A percentile compares a stretch with the other conserved stretches of the same genome.
Conservation (phyloP, 2,888 invertebrate genomes). For the Nemurella pictetii region DNA sequence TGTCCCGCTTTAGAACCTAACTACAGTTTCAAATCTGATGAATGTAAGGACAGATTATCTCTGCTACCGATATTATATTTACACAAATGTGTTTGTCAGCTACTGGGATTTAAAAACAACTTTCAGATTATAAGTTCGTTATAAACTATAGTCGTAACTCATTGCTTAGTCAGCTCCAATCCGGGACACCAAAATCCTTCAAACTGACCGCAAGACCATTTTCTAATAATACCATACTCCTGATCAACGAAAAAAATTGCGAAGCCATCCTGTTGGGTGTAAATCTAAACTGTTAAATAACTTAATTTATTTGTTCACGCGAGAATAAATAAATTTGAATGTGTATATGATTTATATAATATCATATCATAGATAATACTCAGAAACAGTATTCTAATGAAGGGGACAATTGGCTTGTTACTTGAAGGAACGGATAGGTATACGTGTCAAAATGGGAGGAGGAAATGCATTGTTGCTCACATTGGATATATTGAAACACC, state of each 20-base stretch:
- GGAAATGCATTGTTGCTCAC: neutral
- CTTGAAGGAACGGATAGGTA: neutral
- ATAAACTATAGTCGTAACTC: neutral
- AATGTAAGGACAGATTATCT: neutral
- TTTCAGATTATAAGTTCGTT: neutral
- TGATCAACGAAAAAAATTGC: neutral
- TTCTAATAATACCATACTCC: neutral
- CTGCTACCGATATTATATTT: neutral
- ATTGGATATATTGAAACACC: neutral
- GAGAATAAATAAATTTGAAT: neutral
- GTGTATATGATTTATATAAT: no score
- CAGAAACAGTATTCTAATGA: neutral
- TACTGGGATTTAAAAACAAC: neutral
- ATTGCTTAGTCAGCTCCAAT: neutral
- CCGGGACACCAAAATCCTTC: neutral
- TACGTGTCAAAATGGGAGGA: neutral
- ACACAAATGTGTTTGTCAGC: neutral
- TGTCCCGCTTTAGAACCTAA: constrained; percentile 1
- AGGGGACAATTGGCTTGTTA: neutral
- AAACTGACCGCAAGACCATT: neutral
- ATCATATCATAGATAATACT: no score
- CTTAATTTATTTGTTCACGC: neutral
- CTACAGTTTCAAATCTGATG: neutral
- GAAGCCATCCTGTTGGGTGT: neutral
- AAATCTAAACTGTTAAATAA: neutral